Percentiles rank a stretch among this genome's conserved stretches.
These are phyloP conservation scores for Argyresthia albistria DNA, from an alignment of 2,888 invertebrate genomes.

Conservation along the genomic window DNA sequence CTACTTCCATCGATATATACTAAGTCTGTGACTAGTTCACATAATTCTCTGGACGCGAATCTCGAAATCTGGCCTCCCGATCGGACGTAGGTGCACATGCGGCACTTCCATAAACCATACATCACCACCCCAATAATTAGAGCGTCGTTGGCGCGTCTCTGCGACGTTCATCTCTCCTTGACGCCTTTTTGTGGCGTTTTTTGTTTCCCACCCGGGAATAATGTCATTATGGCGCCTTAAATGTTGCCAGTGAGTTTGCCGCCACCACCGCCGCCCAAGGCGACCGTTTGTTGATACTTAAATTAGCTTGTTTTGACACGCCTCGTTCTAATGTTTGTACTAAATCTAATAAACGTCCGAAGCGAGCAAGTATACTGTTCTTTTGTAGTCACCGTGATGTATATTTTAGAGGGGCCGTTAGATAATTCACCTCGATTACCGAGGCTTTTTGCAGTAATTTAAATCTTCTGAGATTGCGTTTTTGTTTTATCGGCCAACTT, in stretches of 20 bases:
- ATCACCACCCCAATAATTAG: constrained; percentile 52
- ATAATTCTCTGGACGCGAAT: no score
- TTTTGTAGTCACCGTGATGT: not conserved
- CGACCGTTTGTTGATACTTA: constrained; percentile 72
- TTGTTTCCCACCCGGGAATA: constrained; percentile 66
- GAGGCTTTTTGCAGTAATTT: no score
- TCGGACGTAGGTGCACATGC: not conserved
- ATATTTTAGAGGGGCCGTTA: no score
- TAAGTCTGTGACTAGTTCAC: no score
- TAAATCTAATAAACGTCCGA: constrained; percentile 69
- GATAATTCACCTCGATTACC: no score
- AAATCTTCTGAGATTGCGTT: no score
- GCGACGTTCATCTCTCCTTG: constrained; percentile 45
- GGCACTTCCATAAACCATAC: constrained; percentile 36
- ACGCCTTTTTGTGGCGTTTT: constrained; percentile 61
- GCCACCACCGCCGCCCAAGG: constrained; percentile 56
- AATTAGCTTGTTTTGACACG: constrained; percentile 72
- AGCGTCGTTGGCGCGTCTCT: constrained; percentile 32
- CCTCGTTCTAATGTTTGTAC: constrained; percentile 68
- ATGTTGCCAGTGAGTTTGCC: constrained; percentile 59
- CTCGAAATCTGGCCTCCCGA: not conserved
- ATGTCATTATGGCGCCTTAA: constrained; percentile 72
- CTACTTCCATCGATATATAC: no score
- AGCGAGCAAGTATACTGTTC: constrained; percentile 22
- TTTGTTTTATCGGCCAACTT: no score